Conservation (phyloP, 2,797 vertebrate genomes). For the Gymnoscopelus microlampas region DNA sequence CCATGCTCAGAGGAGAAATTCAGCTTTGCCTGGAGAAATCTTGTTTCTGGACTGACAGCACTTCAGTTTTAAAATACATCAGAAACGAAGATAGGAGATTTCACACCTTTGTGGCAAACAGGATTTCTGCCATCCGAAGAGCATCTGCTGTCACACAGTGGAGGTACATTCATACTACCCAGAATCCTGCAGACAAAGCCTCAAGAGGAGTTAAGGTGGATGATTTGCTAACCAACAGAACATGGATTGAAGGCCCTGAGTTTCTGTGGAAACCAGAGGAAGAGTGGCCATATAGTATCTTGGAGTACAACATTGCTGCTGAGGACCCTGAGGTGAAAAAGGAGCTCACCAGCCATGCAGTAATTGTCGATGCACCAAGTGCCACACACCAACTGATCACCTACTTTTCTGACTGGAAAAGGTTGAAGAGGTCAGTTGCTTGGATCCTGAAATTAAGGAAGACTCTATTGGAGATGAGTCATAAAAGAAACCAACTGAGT, state of each 20-base stretch:
- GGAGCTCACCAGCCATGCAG: neutral
- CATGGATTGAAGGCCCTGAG: conserved; percentile 17
- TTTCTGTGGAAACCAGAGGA: conserved; percentile 2
- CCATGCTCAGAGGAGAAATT: no score
- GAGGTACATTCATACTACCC: conserved; percentile 7
- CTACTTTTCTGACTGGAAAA: conserved; percentile 8
- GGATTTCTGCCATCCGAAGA: conserved; percentile 6
- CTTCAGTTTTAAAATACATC: no score
- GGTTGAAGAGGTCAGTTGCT: conserved; percentile 8
- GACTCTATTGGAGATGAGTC: neutral
- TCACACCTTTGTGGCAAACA: no score
- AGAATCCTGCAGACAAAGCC: conserved; percentile 22
- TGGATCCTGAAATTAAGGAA: conserved; percentile 15
- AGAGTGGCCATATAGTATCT: conserved; percentile 1
- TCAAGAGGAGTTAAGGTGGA: neutral
- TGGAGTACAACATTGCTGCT: neutral
- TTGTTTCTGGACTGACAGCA: no score
- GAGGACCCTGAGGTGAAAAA: conserved; percentile 11
- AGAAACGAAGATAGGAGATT: no score
- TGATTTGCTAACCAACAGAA: neutral
- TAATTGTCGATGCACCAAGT: neutral
- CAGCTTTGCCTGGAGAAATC: no score
- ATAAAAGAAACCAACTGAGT: conserved; percentile 1
- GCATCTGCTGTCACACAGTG: conserved; percentile 7
- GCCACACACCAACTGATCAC: neutral